Base-by-base conservation (phyloP, 2,888 invertebrate genomes). In the Arrhopalites spinosus region DNA sequence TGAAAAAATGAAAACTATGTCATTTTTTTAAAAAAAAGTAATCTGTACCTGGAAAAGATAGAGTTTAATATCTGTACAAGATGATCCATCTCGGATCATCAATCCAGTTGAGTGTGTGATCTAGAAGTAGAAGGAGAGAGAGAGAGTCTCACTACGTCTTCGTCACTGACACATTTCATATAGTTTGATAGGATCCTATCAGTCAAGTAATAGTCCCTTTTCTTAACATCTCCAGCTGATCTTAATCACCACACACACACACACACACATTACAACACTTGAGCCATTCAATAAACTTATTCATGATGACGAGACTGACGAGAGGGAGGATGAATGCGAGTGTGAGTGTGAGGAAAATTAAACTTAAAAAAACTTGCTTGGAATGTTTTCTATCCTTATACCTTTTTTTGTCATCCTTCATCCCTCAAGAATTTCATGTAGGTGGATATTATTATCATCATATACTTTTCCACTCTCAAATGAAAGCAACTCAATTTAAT, bases 231-330 rank as follows among this genome's bases (percentile, higher is more conserved):
- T 72, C 74, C 59, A 67, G 56, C 47, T 69, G 66, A 66, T 63
- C 72, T 59, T 74, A 59, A 68, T 68, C 68, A 27, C 50, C 61
- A 43, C 70, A n/a, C n/a, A n/a, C n/a, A n/a, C n/a, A n/a, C n/a
- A n/a, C n/a, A n/a, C n/a, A n/a, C n/a, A 72, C 71, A 68, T 71
- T 69, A 71, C 74, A 77, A 77, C 71, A 68, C 74, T 61, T 50
- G 29, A 73, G 23, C 47, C 63, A 64, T 64, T 63, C 36, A 29
- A 69, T 61, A 61, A 68, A 66, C 56, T 66, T 59, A 73, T 71
- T 45, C 74, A 67, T 29, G 77, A 74, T 74, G 74, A 67, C 66
- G 66, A 59, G 74, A n/a, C n/a, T n/a, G n/a, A n/a, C n/a, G n/a
- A n/a, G n/a, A 73, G 66, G 45, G 70, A 70, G 74, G 70, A 73